Evolutionary conservation across 2,113 vertebrate genomes (phyloP).

Genomic region (Ctenodactylus gundi): DNA sequence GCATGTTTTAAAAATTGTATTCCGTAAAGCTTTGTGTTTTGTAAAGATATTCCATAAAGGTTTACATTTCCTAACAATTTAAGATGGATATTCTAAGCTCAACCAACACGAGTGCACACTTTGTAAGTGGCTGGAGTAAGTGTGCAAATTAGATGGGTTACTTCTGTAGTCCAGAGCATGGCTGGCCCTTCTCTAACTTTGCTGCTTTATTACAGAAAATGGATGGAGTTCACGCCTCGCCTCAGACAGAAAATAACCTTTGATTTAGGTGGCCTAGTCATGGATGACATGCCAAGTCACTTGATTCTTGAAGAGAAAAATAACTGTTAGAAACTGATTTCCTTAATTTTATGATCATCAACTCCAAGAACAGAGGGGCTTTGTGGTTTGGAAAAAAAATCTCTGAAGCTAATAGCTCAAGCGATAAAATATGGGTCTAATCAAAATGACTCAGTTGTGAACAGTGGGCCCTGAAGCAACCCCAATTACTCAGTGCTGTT

Average conservation of each 20-base stretch:
- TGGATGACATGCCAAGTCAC: not conserved
- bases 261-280: slow-evolving; percentile 33
- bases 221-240: slow-evolving; percentile 19
- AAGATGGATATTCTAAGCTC: slow-evolving; percentile 67
- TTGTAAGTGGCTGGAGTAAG: slow-evolving; percentile 74
- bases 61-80: slow-evolving; percentile 65
- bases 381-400: slow-evolving; percentile 47
- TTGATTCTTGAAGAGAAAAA: slow-evolving; percentile 47
- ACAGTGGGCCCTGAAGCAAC: slow-evolving; percentile 73
- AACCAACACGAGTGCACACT: slow-evolving; percentile 56
- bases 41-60: slow-evolving; percentile 17
- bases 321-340: slow-evolving; percentile 40
- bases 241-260: slow-evolving; percentile 45
- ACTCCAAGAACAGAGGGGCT: slow-evolving; percentile 40
- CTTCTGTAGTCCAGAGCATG: slow-evolving; percentile 54
- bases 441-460: slow-evolving; percentile 80
- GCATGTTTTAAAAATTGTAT: not conserved
- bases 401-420: slow-evolving; percentile 70
- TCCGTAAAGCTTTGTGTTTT: slow-evolving; percentile 35
- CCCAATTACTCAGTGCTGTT: slow-evolving; percentile 79
- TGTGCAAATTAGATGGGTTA: slow-evolving; percentile 69
- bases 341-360: slow-evolving; percentile 59
- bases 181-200: slow-evolving; percentile 63
- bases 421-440: slow-evolving; percentile 81
- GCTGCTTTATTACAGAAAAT: slow-evolving; percentile 66